Evolutionary conservation across 2,113 vertebrate species (phyloP).

Genomic region (Osmerus mordax): DNA sequence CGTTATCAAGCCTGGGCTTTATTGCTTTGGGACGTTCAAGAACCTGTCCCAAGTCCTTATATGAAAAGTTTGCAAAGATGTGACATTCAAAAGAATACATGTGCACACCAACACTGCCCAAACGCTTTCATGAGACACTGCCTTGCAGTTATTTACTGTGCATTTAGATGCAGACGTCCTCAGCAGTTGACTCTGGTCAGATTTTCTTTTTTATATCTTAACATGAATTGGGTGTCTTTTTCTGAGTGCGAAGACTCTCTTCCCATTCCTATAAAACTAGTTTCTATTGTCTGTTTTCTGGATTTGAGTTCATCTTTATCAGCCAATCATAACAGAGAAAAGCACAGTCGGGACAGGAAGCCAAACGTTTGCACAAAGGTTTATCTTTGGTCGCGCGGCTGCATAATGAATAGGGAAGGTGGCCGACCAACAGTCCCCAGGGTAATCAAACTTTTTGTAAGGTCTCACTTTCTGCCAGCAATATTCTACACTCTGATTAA

Average conservation of each 20-base stretch:
- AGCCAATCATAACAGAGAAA: conserved; percentile 10
- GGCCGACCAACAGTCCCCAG: not conserved
- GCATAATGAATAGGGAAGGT: conserved; percentile 32
- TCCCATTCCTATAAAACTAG: not conserved
- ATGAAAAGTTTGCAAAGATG: too few species aligned
- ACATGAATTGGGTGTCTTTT: not conserved
- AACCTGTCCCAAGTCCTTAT: too few species aligned
- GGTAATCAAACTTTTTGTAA: conserved; percentile 41
- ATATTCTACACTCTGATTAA: not conserved
- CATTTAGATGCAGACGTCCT: too few species aligned
- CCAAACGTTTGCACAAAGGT: conserved; percentile 20
- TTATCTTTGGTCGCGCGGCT: conserved; percentile 10
- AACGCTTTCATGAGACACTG: too few species aligned
- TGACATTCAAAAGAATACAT: too few species aligned
- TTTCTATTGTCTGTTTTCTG: not conserved
- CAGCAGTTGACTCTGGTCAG: not conserved
- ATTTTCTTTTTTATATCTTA: not conserved
- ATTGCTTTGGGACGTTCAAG: too few species aligned
- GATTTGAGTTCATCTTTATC: conserved; percentile 1
- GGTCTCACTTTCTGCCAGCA: not conserved
- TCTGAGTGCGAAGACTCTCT: not conserved
- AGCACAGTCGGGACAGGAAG: conserved; percentile 11
- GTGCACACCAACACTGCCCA: too few species aligned
- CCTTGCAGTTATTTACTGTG: too few species aligned
- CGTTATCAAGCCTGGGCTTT: not conserved